phyloP scores from a whole-genome alignment of 2,888 invertebrate genomes.

The Tetanocera ferruginea region DNA sequence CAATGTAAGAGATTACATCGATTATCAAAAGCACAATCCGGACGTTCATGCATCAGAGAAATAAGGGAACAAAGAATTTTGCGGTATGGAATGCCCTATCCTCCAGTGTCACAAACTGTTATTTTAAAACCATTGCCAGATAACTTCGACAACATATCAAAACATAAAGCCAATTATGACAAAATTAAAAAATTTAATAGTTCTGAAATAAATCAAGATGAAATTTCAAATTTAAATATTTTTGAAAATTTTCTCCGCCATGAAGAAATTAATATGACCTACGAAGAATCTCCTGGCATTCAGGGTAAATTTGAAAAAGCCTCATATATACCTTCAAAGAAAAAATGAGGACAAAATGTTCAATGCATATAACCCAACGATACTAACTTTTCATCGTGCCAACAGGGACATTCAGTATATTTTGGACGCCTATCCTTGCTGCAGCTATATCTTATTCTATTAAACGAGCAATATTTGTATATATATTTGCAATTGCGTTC shows the following conservation, averaged over 20 bases:
- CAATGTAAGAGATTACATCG: slow-evolving; percentile 23
- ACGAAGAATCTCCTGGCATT: slow-evolving; percentile 30
- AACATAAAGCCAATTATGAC: slow-evolving; percentile 4
- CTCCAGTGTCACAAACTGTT: slow-evolving; percentile 42
- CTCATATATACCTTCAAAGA: slow-evolving; percentile 26
- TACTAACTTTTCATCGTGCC: slow-evolving; percentile 17
- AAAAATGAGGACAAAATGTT: slow-evolving; percentile 10
- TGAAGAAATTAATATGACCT: slow-evolving; percentile 15
- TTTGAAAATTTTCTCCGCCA: slow-evolving; percentile 28
- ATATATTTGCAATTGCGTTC: too few species aligned
- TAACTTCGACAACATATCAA: not conserved
- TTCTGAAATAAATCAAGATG: too few species aligned
- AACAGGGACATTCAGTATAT: slow-evolving; percentile 34
- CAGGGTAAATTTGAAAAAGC: slow-evolving; percentile 29
- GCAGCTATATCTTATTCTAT: too few species aligned
- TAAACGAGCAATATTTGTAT: too few species aligned
- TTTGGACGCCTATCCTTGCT: slow-evolving; percentile 31
- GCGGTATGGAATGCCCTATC: slow-evolving; percentile 43
- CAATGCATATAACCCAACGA: slow-evolving; percentile 31
- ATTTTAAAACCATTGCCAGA: slow-evolving; percentile 37
- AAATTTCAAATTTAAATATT: not conserved
- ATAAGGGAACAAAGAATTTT: slow-evolving; percentile 39
- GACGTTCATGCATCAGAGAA: slow-evolving; percentile 37
- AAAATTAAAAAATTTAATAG: slow-evolving; percentile 35
- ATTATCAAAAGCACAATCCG: slow-evolving; percentile 39